phyloP scores from a whole-genome alignment of 2,113 vertebrate species.

The Todiramphus chloris region DNA sequence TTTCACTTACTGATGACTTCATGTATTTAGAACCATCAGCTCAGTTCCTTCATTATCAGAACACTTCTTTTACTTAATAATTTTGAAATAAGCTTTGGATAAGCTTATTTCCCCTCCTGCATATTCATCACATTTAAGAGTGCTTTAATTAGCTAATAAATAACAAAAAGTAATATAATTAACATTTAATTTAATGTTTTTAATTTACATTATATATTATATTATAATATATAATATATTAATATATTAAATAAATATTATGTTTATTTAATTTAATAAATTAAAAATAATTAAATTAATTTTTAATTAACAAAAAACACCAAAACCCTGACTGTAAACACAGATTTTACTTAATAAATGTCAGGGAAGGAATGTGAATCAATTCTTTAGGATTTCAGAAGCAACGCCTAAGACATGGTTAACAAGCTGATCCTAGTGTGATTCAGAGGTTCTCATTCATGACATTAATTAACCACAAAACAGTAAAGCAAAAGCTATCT shows the following conservation, averaged over 20 bases:
- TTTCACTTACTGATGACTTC: neutral
- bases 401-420: neutral
- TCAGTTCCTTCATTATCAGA: neutral
- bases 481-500: neutral
- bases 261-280: too few relatives aligned
- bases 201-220: too few relatives aligned
- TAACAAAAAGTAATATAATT: too few relatives aligned
- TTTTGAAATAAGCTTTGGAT: neutral
- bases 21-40: neutral
- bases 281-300: too few relatives aligned
- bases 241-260: too few relatives aligned
- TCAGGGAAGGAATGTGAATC: neutral
- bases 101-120: neutral
- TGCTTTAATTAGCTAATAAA: neutral
- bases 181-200: too few relatives aligned
- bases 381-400: neutral
- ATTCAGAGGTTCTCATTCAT: neutral
- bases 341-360: neutral
- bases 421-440: neutral
- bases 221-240: too few relatives aligned
- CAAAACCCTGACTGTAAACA: neutral
- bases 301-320: too few relatives aligned
- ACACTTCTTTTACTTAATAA: neutral
- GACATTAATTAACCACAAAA: neutral
- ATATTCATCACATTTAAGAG: neutral